Evolutionary conservation across 2,113 vertebrate genomes (phyloP).

Genomic region (Diphyllodes magnificus): DNA sequence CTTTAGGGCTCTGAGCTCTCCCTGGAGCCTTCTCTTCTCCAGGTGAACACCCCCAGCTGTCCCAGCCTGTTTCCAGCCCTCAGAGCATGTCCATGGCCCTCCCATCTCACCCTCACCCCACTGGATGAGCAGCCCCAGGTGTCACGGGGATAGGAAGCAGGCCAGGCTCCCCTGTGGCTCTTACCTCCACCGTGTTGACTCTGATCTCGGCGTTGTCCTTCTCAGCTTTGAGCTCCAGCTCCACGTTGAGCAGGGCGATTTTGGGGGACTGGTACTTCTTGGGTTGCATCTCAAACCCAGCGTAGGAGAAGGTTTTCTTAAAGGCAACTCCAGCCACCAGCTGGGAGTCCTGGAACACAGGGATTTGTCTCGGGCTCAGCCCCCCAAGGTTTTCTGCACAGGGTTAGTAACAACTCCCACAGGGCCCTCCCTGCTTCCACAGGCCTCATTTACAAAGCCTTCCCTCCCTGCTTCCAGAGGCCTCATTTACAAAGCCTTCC

Average conservation of each 20-base stretch:
- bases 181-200: constrained; percentile 89
- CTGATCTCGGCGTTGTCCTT: constrained; percentile 95
- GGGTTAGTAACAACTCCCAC: not conserved
- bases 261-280: constrained; percentile 87
- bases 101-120: accelerated
- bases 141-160: accelerated
- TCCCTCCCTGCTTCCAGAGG: not conserved
- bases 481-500: not conserved
- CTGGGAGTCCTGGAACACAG: constrained; percentile 82
- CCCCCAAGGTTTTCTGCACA: not conserved
- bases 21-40: not conserved
- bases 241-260: constrained; percentile 92
- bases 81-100: not conserved
- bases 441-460: not conserved
- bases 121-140: not conserved
- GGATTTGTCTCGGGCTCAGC: not conserved
- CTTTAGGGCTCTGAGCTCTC: accelerated
- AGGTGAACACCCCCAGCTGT: not conserved
- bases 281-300: constrained; percentile 98
- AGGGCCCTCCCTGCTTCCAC: not conserved
- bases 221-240: constrained; percentile 96
- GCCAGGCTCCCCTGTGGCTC: not conserved
- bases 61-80: not conserved
- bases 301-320: constrained; percentile 98
- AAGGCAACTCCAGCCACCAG: constrained; percentile 93